These are phyloP conservation scores for Lepas anatifera DNA, from an alignment of 2,888 invertebrate genomes.

Conservation along the genomic window DNA sequence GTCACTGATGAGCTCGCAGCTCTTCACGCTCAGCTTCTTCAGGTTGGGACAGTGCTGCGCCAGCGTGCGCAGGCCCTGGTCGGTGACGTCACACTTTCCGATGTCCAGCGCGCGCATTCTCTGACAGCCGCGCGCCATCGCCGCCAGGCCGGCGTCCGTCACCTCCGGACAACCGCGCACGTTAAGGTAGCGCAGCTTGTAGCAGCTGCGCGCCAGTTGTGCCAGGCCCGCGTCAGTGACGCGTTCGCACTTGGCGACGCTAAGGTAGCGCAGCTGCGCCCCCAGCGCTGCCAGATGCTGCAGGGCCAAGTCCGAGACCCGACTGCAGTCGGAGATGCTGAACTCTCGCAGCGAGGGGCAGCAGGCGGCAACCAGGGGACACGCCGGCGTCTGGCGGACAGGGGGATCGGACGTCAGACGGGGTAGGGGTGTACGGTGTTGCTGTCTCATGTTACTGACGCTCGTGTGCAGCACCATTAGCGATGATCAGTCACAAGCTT, in stretches of 20 bases:
- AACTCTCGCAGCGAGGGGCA: constrained; percentile 71
- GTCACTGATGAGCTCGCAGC: constrained; percentile 83
- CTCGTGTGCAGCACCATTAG: too few species aligned
- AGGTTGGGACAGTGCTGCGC: constrained; percentile 82
- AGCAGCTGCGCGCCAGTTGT: constrained; percentile 73
- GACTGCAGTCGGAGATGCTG: constrained; percentile 78
- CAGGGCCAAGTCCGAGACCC: constrained; percentile 78
- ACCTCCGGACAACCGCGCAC: constrained; percentile 85
- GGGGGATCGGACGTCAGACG: not conserved
- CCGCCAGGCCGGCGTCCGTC: constrained; percentile 81
- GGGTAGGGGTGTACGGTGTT: too few species aligned
- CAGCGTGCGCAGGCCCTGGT: constrained; percentile 69
- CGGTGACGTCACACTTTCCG: constrained; percentile 87
- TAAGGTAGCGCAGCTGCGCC: constrained; percentile 73
- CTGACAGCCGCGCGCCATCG: constrained; percentile 71
- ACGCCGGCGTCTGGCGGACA: constrained; percentile 61
- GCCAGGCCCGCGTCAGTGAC: constrained; percentile 72
- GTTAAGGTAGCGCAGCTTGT: constrained; percentile 66
- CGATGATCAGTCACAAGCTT: too few species aligned
- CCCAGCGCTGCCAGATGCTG: constrained; percentile 78
- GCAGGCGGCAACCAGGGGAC: constrained; percentile 80
- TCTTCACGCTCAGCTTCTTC: constrained; percentile 75
- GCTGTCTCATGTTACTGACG: too few species aligned
- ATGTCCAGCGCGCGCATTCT: constrained; percentile 74
- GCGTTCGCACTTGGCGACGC: constrained; percentile 85